Conservation (phyloP, 1,140 invertebrate genomes). For the Choristoneura fumiferana region DNA sequence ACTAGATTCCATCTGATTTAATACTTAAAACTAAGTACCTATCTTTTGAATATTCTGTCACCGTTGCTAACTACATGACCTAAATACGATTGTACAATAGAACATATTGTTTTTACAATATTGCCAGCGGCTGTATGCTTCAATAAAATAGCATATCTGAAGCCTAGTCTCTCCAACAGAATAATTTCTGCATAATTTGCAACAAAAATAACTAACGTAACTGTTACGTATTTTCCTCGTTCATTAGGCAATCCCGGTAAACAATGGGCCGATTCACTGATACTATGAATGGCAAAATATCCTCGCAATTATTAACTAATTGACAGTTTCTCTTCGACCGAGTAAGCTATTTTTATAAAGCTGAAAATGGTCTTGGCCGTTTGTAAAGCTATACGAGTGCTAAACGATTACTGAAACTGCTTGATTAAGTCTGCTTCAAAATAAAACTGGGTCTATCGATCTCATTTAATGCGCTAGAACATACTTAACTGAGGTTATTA, state of each 20-base stretch:
- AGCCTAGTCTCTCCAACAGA: background rate
- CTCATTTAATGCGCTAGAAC: too few species aligned
- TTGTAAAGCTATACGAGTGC: too few species aligned
- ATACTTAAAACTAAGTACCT: too few species aligned
- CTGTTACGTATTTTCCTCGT: background rate
- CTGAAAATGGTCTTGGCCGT: too few species aligned
- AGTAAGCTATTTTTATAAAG: background rate
- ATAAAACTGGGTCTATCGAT: too few species aligned
- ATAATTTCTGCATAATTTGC: constrained; percentile 1
- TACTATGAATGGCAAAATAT: constrained; percentile 4
- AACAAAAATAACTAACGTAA: constrained; percentile 6
- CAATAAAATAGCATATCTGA: background rate
- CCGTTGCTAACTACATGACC: background rate
- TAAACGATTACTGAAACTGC: too few species aligned
- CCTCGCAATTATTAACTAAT: background rate
- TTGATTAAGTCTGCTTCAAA: too few species aligned
- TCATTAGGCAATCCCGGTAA: constrained; percentile 10
- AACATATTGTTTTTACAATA: background rate
- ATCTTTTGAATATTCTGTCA: too few species aligned
- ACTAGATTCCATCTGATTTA: too few species aligned
- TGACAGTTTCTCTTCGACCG: background rate
- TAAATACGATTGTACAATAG: background rate
- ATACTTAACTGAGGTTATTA: too few species aligned
- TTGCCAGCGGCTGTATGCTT: background rate
- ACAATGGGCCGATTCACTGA: constrained; percentile 9